A percentile compares a stretch with the other conserved stretches of the same genome.
These are phyloP conservation scores for Drosophila kurseongensis DNA, from an alignment of 1,140 invertebrate species.

Conservation along the genomic window DNA sequence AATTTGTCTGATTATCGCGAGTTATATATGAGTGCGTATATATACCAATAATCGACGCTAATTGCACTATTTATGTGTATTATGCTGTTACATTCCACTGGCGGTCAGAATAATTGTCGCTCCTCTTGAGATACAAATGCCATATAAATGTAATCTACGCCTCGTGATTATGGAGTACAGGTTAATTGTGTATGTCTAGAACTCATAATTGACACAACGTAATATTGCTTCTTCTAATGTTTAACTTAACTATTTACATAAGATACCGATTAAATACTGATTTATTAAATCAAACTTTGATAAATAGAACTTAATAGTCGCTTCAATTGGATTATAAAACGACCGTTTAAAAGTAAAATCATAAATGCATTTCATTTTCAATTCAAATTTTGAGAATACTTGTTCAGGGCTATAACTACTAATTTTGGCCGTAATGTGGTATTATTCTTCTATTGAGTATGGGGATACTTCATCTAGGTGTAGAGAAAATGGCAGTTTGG, in stretches of 20 bases:
- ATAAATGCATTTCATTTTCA: constrained; percentile 21
- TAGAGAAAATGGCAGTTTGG: constrained; percentile 54
- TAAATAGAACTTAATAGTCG: constrained; percentile 22
- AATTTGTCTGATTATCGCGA: constrained; percentile 61
- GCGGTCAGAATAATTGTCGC: constrained; percentile 35
- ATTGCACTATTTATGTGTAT: constrained; percentile 68
- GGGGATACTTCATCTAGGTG: constrained; percentile 23
- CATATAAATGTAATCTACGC: constrained; percentile 7
- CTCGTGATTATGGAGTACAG: constrained; percentile 11
- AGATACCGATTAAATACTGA: constrained; percentile 58
- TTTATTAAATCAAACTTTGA: constrained; percentile 18
- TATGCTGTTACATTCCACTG: constrained; percentile 48
- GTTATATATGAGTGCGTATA: constrained; percentile 43
- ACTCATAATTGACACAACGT: constrained; percentile 39
- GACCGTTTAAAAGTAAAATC: constrained; percentile 10
- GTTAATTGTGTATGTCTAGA: constrained; percentile 11
- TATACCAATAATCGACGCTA: constrained; percentile 69
- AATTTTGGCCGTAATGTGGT: constrained; percentile 44
- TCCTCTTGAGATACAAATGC: constrained; percentile 25
- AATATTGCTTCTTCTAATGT: constrained; percentile 46
- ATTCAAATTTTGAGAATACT: constrained; percentile 34
- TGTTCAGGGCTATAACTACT: constrained; percentile 27
- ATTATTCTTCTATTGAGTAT: constrained; percentile 29
- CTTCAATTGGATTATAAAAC: constrained; percentile 1
- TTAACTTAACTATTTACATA: constrained; percentile 52